Conservation (phyloP, 2,888 invertebrate genomes). For the Dugesia japonica region DNA sequence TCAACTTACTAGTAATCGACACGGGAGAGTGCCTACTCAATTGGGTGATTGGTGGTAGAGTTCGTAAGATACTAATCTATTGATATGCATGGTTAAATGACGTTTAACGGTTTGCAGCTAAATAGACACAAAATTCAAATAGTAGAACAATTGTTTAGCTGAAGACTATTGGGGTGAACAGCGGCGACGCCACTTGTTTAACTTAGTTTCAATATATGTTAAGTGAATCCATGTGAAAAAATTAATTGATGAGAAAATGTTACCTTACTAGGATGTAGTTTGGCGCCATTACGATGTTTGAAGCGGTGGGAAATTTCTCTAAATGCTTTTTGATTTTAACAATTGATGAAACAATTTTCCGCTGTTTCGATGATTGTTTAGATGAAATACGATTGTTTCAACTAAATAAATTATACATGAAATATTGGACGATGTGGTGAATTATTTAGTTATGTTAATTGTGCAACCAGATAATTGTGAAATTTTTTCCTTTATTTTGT, state of each 20-base stretch:
- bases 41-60: slow-evolving; percentile 9
- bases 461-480: background rate
- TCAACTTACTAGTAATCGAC: slow-evolving; percentile 12
- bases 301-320: slow-evolving; percentile 20
- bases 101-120: background rate
- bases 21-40: slow-evolving; percentile 15
- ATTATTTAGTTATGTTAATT: background rate
- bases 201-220: slow-evolving; percentile 9
- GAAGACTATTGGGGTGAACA: slow-evolving; percentile 20
- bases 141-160: background rate
- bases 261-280: slow-evolving; percentile 16
- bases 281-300: background rate
- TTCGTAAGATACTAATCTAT: slow-evolving; percentile 10
- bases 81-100: slow-evolving; percentile 11
- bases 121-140: background rate
- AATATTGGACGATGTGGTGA: background rate
- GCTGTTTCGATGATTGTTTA: slow-evolving; percentile 20
- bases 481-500: slow-evolving; percentile 10
- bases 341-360: slow-evolving; percentile 20
- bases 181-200: slow-evolving; percentile 14
- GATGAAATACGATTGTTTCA: background rate
- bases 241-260: slow-evolving; percentile 20
- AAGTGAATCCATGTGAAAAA: slow-evolving; percentile 20
- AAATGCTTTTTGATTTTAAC: slow-evolving; percentile 20
- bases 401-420: background rate